Percentiles rank a stretch among this genome's conserved stretches.
These are phyloP conservation scores for Tortrix viridana DNA, from an alignment of 2,888 invertebrate species.

Conservation along the genomic window DNA sequence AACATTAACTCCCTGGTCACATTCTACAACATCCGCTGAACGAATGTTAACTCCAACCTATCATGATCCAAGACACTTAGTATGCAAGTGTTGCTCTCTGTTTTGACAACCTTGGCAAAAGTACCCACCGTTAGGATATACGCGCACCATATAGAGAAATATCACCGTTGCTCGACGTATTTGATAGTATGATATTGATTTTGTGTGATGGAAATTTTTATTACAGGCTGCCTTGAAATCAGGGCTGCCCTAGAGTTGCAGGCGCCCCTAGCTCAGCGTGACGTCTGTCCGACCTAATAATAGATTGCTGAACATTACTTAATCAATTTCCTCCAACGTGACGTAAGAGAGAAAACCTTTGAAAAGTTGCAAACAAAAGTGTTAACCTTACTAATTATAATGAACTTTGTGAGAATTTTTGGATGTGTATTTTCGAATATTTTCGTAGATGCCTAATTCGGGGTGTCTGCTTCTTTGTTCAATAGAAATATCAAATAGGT, in stretches of 20 bases:
- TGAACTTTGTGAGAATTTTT: too few relatives aligned
- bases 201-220: constrained; percentile 45
- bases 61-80: constrained; percentile 54
- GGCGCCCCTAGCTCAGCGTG: constrained; percentile 17
- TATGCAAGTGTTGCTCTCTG: constrained; percentile 56
- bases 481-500: too few relatives aligned
- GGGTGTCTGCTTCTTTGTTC: too few relatives aligned
- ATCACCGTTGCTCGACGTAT: constrained; percentile 60
- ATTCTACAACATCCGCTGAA: constrained; percentile 74
- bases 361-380: too few relatives aligned
- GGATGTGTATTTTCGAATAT: too few relatives aligned
- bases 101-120: constrained; percentile 65
- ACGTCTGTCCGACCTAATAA: constrained; percentile 3
- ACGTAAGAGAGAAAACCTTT: too few relatives aligned
- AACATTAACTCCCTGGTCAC: constrained; percentile 72
- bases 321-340: too few relatives aligned
- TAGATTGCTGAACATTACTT: neutral
- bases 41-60: constrained; percentile 61
- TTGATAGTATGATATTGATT: constrained; percentile 37
- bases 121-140: constrained; percentile 71
- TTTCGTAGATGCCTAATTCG: too few relatives aligned
- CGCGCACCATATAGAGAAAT: constrained; percentile 49
- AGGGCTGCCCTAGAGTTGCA: constrained; percentile 35
- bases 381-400: too few relatives aligned
- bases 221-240: constrained; percentile 32